These are phyloP conservation scores for Mactra quadrangularis DNA, from an alignment of 1,140 invertebrate genomes.

Conservation along the genomic window DNA sequence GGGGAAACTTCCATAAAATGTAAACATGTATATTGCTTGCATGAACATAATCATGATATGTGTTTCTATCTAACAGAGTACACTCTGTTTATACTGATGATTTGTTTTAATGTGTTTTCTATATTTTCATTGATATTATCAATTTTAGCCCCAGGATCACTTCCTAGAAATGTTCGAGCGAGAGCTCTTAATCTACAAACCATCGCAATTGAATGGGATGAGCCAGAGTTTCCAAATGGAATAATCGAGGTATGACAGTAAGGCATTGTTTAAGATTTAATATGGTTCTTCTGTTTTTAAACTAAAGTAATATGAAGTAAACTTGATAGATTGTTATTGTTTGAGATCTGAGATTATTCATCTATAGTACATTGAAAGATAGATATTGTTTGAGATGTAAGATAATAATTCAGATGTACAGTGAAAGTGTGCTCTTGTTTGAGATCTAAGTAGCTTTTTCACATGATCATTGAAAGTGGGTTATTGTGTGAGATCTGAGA, in stretches of 20 bases:
- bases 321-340: neutral
- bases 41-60: too few species aligned
- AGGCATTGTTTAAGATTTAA: neutral
- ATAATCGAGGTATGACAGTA: neutral
- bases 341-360: neutral
- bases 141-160: neutral
- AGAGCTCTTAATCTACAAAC: neutral
- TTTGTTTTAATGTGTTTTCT: too few species aligned
- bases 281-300: neutral
- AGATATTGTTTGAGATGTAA: neutral
- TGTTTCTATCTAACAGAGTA: too few species aligned
- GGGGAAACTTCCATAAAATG: too few species aligned
- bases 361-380: neutral
- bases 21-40: too few species aligned
- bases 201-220: neutral
- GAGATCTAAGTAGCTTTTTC: too few species aligned
- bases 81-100: too few species aligned
- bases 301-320: neutral
- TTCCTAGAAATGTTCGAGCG: neutral
- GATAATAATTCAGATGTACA: neutral
- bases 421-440: neutral
- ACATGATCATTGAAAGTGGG: too few species aligned
- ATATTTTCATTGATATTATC: too few species aligned
- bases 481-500: too few species aligned
- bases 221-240: constrained; percentile 13